A percentile compares a stretch with the other conserved stretches of the same genome.
Evolutionary conservation across 2,113 vertebrate species (phyloP).

Genomic region (Phrynocephalus versicolor): DNA sequence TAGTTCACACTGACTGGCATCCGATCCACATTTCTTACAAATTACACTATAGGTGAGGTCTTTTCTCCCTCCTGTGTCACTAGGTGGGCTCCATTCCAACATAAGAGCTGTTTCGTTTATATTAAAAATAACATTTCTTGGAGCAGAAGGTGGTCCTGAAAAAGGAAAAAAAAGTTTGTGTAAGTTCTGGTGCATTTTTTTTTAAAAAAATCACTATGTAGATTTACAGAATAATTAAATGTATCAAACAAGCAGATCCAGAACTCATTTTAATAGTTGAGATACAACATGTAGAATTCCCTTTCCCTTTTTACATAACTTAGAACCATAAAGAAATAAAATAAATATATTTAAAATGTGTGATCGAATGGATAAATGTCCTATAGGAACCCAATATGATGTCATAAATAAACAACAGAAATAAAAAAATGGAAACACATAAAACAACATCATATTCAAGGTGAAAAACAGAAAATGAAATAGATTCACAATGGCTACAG

Average conservation of each 20-base stretch:
- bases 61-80: slow-evolving; percentile 88
- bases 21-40: slow-evolving; percentile 88
- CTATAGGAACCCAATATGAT: not conserved
- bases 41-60: slow-evolving; percentile 92
- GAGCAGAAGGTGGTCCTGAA: slow-evolving; percentile 85
- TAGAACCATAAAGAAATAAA: not conserved
- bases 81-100: slow-evolving; percentile 94
- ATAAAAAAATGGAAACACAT: not conserved
- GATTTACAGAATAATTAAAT: not conserved
- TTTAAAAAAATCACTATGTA: not conserved
- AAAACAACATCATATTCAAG: not conserved
- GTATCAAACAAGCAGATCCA: not conserved
- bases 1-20: slow-evolving; percentile 81
- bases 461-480: not conserved
- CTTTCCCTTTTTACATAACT: not conserved
- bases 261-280: not conserved
- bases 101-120: slow-evolving; percentile 92
- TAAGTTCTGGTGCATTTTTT: not conserved
- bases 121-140: slow-evolving; percentile 86
- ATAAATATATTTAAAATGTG: no score
- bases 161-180: not conserved
- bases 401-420: not conserved
- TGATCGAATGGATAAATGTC: no score
- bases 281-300: not conserved
- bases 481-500: not conserved